phyloP scores from a whole-genome alignment of 2,113 vertebrate genomes.

The Menidia beryllina region DNA sequence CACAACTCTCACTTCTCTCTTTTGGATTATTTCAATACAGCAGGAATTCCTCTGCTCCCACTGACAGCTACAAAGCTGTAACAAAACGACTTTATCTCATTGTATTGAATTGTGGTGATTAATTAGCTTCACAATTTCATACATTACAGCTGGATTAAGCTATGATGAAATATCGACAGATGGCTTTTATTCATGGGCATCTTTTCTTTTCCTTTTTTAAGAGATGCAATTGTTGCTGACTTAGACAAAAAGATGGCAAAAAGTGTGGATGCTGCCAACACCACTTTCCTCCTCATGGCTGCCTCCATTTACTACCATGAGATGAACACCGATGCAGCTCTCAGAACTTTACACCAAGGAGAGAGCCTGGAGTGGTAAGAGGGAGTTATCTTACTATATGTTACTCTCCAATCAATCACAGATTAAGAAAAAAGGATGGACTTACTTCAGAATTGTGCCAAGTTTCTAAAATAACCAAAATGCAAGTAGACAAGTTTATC shows the following conservation, averaged over 20 bases:
- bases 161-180: too few relatives aligned
- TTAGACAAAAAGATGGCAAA: slow-evolving; percentile 93
- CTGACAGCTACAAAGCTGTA: too few relatives aligned
- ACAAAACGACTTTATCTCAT: too few relatives aligned
- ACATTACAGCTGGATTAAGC: too few relatives aligned
- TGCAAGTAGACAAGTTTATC: neutral
- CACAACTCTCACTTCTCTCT: too few relatives aligned
- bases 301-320: slow-evolving; percentile 91
- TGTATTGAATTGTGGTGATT: too few relatives aligned
- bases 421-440: neutral
- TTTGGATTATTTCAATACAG: too few relatives aligned
- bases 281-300: slow-evolving; percentile 92
- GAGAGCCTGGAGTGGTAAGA: slow-evolving; percentile 94
- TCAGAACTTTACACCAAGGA: slow-evolving; percentile 91
- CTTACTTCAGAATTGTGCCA: neutral
- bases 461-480: neutral
- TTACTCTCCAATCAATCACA: neutral
- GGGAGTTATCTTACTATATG: neutral
- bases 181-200: neutral
- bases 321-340: slow-evolving; percentile 87
- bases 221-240: slow-evolving; percentile 87
- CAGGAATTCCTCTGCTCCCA: too few relatives aligned
- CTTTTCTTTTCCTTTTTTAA: slow-evolving; percentile 33
- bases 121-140: too few relatives aligned
- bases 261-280: slow-evolving; percentile 89